A percentile compares a stretch with the other conserved stretches of the same genome.
These are phyloP conservation scores for Euproctis similis DNA, from an alignment of 2,888 invertebrate genomes.

Conservation along the genomic window DNA sequence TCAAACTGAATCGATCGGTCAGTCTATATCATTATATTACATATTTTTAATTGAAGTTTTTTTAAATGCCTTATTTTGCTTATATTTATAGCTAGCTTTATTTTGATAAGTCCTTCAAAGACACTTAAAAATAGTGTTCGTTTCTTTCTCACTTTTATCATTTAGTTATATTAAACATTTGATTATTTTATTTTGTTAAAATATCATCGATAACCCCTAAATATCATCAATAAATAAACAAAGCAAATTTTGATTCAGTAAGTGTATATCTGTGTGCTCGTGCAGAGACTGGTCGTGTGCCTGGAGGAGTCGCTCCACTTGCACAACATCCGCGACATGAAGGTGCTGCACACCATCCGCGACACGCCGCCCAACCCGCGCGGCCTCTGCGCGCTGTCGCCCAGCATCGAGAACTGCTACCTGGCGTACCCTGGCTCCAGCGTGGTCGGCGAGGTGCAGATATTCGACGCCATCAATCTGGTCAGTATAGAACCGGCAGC, in stretches of 20 bases:
- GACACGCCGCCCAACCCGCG: conserved; percentile 97
- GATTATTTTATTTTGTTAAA: no score
- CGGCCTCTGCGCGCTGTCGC: conserved; percentile 94
- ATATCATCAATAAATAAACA: no score
- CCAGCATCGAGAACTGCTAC: conserved; percentile 92
- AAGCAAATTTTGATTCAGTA: background rate
- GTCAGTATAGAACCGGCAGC: conserved; percentile 56
- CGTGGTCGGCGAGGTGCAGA: conserved; percentile 95
- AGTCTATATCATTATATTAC: conserved; percentile 36
- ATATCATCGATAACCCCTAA: no score
- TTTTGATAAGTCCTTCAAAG: no score
- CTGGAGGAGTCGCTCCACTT: conserved; percentile 98
- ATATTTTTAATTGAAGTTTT: no score
- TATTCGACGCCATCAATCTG: conserved; percentile 94
- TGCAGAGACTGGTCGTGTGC: conserved; percentile 94
- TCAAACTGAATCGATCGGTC: conserved; percentile 95
- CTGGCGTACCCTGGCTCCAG: conserved; percentile 98
- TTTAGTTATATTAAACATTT: no score
- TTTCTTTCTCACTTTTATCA: no score
- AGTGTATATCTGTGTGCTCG: background rate
- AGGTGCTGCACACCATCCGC: conserved; percentile 97
- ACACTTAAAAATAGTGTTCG: no score
- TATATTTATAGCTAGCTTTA: no score
- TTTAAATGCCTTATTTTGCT: no score
- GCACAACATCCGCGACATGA: conserved; percentile 99